phyloP scores from a whole-genome alignment of 2,113 vertebrate genomes.

The Platysteira castanea region DNA sequence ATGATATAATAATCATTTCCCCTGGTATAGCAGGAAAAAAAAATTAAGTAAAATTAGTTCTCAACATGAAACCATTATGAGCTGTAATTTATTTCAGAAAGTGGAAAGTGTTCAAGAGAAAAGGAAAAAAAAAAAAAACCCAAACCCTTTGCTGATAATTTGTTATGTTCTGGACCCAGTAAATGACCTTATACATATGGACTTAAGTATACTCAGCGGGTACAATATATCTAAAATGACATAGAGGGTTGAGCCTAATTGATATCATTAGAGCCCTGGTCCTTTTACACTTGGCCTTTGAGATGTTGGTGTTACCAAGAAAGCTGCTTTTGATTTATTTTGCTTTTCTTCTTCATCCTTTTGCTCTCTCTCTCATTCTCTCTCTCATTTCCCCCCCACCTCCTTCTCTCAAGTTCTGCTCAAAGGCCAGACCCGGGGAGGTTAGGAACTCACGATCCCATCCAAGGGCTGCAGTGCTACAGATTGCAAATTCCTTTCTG shows the following conservation, averaged over 20 bases:
- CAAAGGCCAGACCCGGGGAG: constrained; percentile 66
- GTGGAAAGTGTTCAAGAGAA: constrained; percentile 39
- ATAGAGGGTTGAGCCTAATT: constrained; percentile 77
- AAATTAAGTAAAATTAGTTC: constrained; percentile 70
- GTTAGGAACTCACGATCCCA: constrained; percentile 52
- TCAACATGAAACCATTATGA: constrained; percentile 65
- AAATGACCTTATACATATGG: constrained; percentile 86
- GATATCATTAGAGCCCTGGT: constrained; percentile 81
- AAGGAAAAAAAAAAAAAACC: background rate
- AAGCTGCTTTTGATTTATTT: constrained; percentile 82
- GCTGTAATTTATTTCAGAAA: constrained; percentile 73
- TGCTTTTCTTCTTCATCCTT: constrained; percentile 75
- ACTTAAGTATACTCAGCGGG: constrained; percentile 73
- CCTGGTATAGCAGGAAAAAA: constrained; percentile 51
- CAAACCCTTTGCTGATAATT: constrained; percentile 51
- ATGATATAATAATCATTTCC: constrained; percentile 19
- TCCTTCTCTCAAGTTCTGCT: constrained; percentile 61
- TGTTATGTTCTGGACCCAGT: constrained; percentile 65
- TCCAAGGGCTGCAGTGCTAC: constrained; percentile 12
- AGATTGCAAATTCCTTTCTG: constrained; percentile 65
- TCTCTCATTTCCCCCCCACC: background rate
- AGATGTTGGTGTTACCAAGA: constrained; percentile 74
- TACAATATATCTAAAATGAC: constrained; percentile 79
- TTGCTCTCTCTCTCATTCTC: constrained; percentile 22
- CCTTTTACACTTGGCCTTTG: constrained; percentile 75